phyloP scores from a whole-genome alignment of 1,140 invertebrate species.

The Neoseiulus cucumeris region DNA sequence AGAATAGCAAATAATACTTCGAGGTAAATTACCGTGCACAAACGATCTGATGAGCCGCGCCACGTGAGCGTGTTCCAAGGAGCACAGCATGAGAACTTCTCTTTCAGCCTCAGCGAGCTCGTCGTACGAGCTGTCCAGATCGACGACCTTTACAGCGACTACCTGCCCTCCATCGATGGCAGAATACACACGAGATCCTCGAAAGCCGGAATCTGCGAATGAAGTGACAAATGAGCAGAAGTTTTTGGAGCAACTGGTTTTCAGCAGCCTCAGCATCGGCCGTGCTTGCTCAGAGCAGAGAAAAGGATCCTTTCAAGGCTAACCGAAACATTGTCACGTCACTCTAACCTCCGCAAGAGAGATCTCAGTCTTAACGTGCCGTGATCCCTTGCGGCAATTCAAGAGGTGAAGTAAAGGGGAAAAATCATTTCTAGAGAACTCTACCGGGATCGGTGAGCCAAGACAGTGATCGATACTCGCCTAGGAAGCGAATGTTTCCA shows the following conservation, averaged over 20 bases:
- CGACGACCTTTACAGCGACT: neutral
- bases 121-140: neutral
- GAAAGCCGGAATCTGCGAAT: neutral
- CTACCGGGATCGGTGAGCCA: too few relatives aligned
- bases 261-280: too few relatives aligned
- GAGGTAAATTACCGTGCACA: neutral
- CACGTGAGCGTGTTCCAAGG: neutral
- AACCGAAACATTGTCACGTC: too few relatives aligned
- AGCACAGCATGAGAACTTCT: neutral
- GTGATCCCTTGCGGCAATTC: too few relatives aligned
- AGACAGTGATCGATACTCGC: too few relatives aligned
- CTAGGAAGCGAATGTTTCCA: neutral
- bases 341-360: too few relatives aligned
- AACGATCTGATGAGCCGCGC: neutral
- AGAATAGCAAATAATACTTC: too few relatives aligned
- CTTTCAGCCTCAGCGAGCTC: neutral
- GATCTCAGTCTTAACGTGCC: too few relatives aligned
- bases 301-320: too few relatives aligned
- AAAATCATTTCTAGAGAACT: too few relatives aligned
- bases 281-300: too few relatives aligned
- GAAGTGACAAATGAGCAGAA: neutral
- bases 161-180: neutral
- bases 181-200: neutral
- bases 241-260: neutral
- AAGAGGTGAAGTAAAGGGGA: too few relatives aligned